phyloP scores from a whole-genome alignment of 2,113 vertebrate genomes.

The Furnarius figulus region DNA sequence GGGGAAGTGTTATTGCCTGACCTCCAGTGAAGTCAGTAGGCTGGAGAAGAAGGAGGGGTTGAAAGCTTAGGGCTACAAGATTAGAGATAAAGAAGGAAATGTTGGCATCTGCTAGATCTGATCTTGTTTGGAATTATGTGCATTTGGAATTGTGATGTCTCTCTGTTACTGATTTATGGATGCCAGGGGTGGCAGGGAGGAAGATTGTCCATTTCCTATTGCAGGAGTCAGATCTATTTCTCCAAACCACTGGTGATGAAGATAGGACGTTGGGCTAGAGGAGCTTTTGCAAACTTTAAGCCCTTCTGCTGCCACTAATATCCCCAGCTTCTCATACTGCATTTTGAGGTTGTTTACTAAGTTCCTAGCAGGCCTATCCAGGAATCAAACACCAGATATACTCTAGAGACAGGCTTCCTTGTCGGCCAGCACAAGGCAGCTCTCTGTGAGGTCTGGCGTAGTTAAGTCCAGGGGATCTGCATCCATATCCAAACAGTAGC shows the following conservation, averaged over 20 bases:
- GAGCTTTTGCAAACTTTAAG: neutral
- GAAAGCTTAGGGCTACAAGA: neutral
- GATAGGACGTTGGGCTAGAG: neutral
- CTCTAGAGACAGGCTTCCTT: neutral
- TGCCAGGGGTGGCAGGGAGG: neutral
- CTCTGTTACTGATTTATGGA: neutral
- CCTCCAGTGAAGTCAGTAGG: neutral
- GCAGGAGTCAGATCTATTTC: neutral
- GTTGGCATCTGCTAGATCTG: neutral
- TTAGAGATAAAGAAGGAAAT: neutral
- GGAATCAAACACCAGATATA: neutral
- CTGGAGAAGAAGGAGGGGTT: neutral
- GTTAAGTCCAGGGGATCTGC: neutral
- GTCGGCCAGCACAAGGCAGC: neutral
- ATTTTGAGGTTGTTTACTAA: neutral
- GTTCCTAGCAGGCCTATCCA: neutral
- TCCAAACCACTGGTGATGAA: neutral
- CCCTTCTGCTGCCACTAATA: neutral
- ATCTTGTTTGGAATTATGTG: neutral
- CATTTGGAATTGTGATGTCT: neutral
- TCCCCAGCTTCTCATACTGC: neutral
- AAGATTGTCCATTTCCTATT: neutral
- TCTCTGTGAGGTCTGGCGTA: neutral
- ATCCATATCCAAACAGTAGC: neutral
- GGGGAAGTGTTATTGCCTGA: neutral